phyloP scores from a whole-genome alignment of 2,113 vertebrate species.

The Nothoprocta perdicaria region DNA sequence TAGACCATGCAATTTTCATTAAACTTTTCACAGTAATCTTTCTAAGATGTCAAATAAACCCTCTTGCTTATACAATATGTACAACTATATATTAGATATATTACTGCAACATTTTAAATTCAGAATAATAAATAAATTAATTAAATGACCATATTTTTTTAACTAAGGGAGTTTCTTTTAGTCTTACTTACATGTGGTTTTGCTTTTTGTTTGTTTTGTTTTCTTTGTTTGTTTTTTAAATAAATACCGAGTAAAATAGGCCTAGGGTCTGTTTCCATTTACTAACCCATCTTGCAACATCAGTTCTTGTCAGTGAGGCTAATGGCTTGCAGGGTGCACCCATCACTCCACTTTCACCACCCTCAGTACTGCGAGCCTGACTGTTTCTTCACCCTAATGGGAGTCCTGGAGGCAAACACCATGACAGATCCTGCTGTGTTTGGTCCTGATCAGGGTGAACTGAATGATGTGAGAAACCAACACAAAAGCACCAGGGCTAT shows the following conservation, averaged over 20 bases:
- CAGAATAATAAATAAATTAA: not conserved
- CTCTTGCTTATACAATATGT: not conserved
- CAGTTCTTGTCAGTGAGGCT: accelerated
- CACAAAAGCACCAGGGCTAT: not conserved
- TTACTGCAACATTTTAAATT: not conserved
- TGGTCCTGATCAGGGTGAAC: not conserved
- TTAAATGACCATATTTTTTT: not conserved
- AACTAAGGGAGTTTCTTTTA: not conserved
- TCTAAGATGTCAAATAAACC: not conserved
- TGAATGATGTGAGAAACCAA: not conserved
- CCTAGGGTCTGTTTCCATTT: not conserved
- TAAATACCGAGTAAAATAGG: not conserved
- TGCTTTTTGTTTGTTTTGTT: not conserved
- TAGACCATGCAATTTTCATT: not conserved
- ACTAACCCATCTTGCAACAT: not conserved
- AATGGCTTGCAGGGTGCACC: not conserved
- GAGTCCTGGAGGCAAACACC: not conserved
- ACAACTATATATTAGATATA: not conserved
- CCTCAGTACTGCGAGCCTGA: not conserved
- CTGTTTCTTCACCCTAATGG: not conserved
- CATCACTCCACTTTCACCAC: accelerated
- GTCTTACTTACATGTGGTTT: not conserved
- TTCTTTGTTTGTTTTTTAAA: not conserved
- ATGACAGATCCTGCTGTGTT: not conserved
- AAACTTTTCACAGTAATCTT: not conserved